Base-by-base conservation (phyloP, 2,888 invertebrate species). In the Agrotis exclamationis region DNA sequence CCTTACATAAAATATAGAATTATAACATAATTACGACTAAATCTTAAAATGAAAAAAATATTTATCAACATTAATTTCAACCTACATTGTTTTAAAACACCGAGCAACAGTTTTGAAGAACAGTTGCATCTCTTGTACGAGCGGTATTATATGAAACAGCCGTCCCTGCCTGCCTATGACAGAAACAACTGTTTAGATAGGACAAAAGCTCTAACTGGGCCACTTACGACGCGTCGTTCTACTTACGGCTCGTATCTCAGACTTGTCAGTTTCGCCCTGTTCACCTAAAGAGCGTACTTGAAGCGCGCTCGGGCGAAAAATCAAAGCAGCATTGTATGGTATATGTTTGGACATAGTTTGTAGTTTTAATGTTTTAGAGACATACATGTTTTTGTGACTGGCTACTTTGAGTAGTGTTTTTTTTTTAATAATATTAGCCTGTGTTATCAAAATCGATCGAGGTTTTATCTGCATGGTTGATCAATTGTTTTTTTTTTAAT, bases 171-270 rank as follows among this genome's bases (percentile, higher is more conserved):
- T 82, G 76, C 74, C 75, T 83, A 79, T 79, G 89, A 87, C 90
- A 88, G 88, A 82, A 89, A 89, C 89, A 90, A 91, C 91, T 92
- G 92, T 92, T 93, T 92, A 92, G 89, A 91, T 91, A 91, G 89
- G 90, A 93, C 92, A 92, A 92, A 90, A 89, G 91, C 88, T 88
- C 84, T 88, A 93, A 93, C 91, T 92, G 87, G 93, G 92, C 88
- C 92, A 89, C 88, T 91, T 90, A 90, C 86, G 86, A 80, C 86
- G 84, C 80, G 77, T 80, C 83, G 88, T 79, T 83, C 89, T 85
- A 90, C 87, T 89, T 87, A 79, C 74, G 78, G 66, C 69, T 73
- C 77, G 78, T 74, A 85, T 86, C 81, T 84, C 69, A 81, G 81
- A 68, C 79, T 70, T 74, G 76, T 68, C 71, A 77, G 76, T 70